These are phyloP conservation scores for Eilema caniola DNA, from an alignment of 2,888 invertebrate genomes.

Conservation along the genomic window DNA sequence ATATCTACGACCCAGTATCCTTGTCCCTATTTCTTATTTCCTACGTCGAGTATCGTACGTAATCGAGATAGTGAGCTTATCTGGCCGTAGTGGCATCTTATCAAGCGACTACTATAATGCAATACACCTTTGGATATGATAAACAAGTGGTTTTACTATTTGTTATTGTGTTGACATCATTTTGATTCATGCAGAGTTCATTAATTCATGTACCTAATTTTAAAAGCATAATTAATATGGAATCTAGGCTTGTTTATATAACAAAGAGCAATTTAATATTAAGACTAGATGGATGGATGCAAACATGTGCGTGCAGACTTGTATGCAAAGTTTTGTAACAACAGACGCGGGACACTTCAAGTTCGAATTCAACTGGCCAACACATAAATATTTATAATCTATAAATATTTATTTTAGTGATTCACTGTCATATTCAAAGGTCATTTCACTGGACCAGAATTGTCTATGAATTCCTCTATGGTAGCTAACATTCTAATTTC, in stretches of 20 bases:
- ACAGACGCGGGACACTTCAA: neutral
- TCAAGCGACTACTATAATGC: constrained; percentile 73
- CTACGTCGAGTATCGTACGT: constrained; percentile 74
- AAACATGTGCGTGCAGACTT: neutral
- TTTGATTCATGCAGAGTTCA: constrained; percentile 36
- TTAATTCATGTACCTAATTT: neutral
- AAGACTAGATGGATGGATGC: neutral
- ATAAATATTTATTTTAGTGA: neutral
- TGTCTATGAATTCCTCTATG: neutral
- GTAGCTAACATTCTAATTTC: neutral
- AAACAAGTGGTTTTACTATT: constrained; percentile 69
- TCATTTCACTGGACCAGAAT: neutral
- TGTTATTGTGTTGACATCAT: constrained; percentile 65
- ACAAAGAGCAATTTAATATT: neutral
- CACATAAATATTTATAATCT: neutral
- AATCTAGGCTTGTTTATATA: neutral
- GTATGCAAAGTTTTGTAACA: neutral
- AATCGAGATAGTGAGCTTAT: constrained; percentile 80
- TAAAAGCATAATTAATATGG: neutral
- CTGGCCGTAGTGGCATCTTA: constrained; percentile 75
- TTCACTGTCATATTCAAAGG: neutral
- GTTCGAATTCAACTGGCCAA: neutral
- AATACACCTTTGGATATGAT: constrained; percentile 65
- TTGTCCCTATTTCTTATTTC: constrained; percentile 84
- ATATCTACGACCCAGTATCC: constrained; percentile 75